Evolutionary conservation across 2,797 vertebrate genomes (phyloP).

Genomic region (Pagetopsis macropterus): DNA sequence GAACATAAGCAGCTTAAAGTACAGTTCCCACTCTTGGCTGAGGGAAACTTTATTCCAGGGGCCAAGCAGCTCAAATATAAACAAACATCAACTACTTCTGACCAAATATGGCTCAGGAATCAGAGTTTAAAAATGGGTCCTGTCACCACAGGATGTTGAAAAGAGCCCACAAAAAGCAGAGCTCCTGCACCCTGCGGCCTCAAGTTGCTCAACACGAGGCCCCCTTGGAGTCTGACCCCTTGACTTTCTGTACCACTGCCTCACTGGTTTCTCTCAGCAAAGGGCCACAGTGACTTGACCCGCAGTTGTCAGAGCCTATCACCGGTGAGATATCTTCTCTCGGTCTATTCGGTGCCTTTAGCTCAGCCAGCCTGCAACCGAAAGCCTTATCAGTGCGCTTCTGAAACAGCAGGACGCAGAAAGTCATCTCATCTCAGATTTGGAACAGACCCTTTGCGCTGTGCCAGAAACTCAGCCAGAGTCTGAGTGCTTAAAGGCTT

Average conservation of each 20-base stretch:
- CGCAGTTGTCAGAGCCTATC: constrained; percentile 47
- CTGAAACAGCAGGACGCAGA: constrained; percentile 61
- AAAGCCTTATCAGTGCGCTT: constrained; percentile 65
- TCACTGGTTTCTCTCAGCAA: constrained; percentile 27
- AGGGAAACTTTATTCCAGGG: constrained; percentile 62
- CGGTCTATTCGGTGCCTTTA: constrained; percentile 55
- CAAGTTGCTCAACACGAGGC: constrained; percentile 49
- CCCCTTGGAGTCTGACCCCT: constrained; percentile 36
- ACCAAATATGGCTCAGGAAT: constrained; percentile 79
- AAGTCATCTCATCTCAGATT: constrained; percentile 69
- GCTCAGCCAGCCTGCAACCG: constrained; percentile 28
- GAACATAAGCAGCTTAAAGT: constrained; percentile 73
- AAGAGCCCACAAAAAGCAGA: constrained; percentile 73
- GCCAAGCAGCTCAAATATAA: constrained; percentile 75
- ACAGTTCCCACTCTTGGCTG: constrained; percentile 62
- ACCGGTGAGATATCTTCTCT: constrained; percentile 41
- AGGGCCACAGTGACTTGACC: constrained; percentile 50
- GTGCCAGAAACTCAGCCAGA: constrained; percentile 64
- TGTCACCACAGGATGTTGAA: constrained; percentile 81
- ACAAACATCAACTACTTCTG: constrained; percentile 74
- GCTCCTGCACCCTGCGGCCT: constrained; percentile 49
- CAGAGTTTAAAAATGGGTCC: constrained; percentile 71
- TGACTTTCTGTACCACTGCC: constrained; percentile 14
- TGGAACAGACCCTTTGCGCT: constrained; percentile 56
- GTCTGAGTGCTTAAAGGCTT: constrained; percentile 69